Percentiles rank a stretch among this genome's conserved stretches.
phyloP scores from a whole-genome alignment of 2,113 vertebrate species.

The Eudyptes chrysolophus region DNA sequence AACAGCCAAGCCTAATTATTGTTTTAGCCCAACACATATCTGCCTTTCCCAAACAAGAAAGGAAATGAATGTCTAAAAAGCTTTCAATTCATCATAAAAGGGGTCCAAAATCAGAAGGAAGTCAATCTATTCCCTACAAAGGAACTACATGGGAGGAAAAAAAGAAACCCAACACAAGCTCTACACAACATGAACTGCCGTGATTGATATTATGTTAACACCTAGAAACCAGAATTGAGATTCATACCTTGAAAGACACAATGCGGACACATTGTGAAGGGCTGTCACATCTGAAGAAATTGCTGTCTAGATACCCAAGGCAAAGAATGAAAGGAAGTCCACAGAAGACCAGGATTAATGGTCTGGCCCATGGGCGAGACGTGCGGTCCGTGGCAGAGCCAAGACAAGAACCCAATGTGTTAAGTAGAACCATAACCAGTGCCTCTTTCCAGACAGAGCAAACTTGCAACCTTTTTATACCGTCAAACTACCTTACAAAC shows the following conservation, averaged over 20 bases:
- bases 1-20: slow-evolving; percentile 2
- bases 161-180: neutral
- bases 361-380: neutral
- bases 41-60: slow-evolving; percentile 10
- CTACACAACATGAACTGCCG: neutral
- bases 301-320: neutral
- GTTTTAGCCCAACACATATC: neutral
- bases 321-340: neutral
- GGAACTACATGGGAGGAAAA: rapidly evolving
- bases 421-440: neutral
- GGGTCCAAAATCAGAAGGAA: neutral
- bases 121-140: neutral
- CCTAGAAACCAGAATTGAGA: neutral
- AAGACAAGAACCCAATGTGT: neutral
- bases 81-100: neutral
- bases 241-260: neutral
- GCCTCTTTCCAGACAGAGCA: neutral
- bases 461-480: neutral
- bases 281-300: neutral
- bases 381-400: neutral
- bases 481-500: neutral
- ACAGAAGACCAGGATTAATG: neutral
- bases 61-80: neutral
- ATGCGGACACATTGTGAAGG: neutral
- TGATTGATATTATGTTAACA: neutral